Base-by-base conservation (phyloP, 2,888 invertebrate species). In the Eurytoma adleriae region DNA sequence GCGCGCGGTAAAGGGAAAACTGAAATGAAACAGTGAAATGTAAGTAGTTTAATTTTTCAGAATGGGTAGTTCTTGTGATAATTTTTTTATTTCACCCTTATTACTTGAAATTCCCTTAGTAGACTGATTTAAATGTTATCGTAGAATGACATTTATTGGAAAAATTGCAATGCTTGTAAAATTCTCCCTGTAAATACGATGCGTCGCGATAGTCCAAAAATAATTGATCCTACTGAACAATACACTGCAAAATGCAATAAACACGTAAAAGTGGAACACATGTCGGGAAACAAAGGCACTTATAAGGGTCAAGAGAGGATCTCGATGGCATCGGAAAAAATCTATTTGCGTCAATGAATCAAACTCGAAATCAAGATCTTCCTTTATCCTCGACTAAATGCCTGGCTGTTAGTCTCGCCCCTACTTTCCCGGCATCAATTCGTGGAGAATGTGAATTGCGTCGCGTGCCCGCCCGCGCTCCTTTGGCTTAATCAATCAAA, bases 401-500 rank as follows among this genome's bases (percentile, higher is more conserved):
- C 52, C 57, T n/a, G 52, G 27, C 24, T 54, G 54, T 54, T 52
- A 48, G 48, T 57, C 50, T 12, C 24, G 20, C 52, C 24, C 52
- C 27, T 24, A 5, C 48, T 70, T 66, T 59, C 59, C 75, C 50
- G 69, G 18, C 56, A 30, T 69, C 57, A 16, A 77, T 52, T 27
- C 54, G 52, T 64, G 30, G 64, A 52, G 72, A 75, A 71, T 76
- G 59, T 61, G 54, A 67, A 57, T 73, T 10, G 56, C 59, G 52
- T 16, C 30, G 50, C 50, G 50, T 3, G 50, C 50, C 50, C 24
- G 24, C 24, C 7, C 76, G 70, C 61, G 83, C 80, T 81, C 74
- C 69, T 76, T 76, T 76, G 61, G 82, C 86, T 85, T 40, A 87
- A 89, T 89, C 89, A 88, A 89, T 89, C 88, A 89, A 88, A 89